Base-by-base conservation (phyloP, 2,113 vertebrate genomes). In the Hyla sarda region DNA sequence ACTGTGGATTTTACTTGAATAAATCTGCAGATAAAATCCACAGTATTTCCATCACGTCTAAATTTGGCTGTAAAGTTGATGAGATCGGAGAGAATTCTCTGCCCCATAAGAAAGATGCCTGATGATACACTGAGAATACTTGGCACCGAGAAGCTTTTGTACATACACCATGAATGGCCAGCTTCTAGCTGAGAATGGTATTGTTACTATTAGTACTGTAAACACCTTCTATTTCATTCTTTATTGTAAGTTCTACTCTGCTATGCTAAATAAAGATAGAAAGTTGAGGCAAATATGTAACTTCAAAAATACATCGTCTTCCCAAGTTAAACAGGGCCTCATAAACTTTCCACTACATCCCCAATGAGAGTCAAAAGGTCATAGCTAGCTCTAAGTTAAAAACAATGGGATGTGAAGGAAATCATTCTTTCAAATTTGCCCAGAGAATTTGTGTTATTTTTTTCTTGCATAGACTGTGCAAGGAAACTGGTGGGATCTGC, bases 341-440 rank as follows among this genome's bases (percentile, higher is more conserved):
- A 25, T 81, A 25, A 90, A 90, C 87, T 88, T 91, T 91, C 89
- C 89, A 90, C 88, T 0, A 0, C 87, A 90, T 90, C 90, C 90
- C 91, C 90, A 88, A 3, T 58, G 87, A 89, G 88, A 91, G 88
- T 89, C 83, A 90, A 87, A 93, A 94, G 90, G 89, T 91, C 90
- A 90, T 5, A 88, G 82, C 88, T 89, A 91, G 89, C 89, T 91
- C 72, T 5, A 84, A 90, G 88, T 81, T 82, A 91, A 91, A 90
- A 92, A 91, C 90, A 92, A 90, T 89, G 90, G 90, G 89, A 89
- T 89, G 83, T 1, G 85, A 88, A 89, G 73, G 87, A 90, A 89
- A 86, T 89, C 87, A 88, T 91, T 88, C 88, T 86, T 87, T 90
- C 85, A 23, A 88, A 90, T 88, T 88, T 89, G 87, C 77, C 82